Evolutionary conservation across 1,140 invertebrate genomes (phyloP), one percentile per base, ranked within the genome.

Genomic region (Dendrolimus punctatus): DNA sequence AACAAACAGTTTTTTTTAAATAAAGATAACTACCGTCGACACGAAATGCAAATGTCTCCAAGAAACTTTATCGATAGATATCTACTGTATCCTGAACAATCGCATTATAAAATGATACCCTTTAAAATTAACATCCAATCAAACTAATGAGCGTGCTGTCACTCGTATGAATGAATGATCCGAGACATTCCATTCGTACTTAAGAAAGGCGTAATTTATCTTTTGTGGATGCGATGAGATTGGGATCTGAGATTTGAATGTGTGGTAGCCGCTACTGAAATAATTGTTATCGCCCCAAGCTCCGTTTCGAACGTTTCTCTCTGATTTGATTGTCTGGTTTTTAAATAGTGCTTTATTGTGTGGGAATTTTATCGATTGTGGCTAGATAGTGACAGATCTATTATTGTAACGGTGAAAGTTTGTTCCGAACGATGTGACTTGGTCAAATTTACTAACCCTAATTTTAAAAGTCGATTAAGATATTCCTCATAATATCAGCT

Each of bases 221-320:
- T 69, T 61, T 62, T 52, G 39, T 62, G 54, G 65, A 69, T 69
- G 62, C 51, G 39, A 46, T 56, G 45, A 40, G 64, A 66, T 64
- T 61, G 48, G 50, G 50, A 71, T 71, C 69, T 71, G 50, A 61
- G 58, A 56, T 57, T 62, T 69, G 52, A 67, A 67, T 64, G 49
- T 10, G 57, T 54, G 57, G 63, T 66, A 65, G 62, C 64, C 43
- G 68, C 71, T 73, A 66, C 71, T 60, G 71, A 57, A 60, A 59
- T 52, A 54, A 59, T 66, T 66, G 66, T 65, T 62, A 62, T 53
- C 64, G 69, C 70, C 62, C 56, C 40, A 9, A 60, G 70, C 67
- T 23, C 23, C 23, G 43, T 49, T 67, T 49, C 57, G 23, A 23
- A 41, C 23, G 23, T 23, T 23, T 23, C 23, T 23, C 23, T 23